Base-by-base conservation (phyloP, 2,888 invertebrate genomes). In the Eurois occulta region DNA sequence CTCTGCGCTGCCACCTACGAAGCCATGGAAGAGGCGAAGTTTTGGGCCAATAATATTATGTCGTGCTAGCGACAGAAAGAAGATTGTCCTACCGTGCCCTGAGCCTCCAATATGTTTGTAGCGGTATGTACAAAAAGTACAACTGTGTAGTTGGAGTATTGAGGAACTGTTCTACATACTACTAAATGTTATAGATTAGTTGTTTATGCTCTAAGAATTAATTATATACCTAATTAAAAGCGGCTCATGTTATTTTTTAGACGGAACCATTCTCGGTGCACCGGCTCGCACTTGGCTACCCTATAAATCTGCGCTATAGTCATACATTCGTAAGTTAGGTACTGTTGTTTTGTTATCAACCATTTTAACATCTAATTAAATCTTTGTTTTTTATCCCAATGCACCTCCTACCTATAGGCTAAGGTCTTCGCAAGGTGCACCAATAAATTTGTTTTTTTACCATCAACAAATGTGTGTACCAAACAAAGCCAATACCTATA, bases 401-500 rank as follows among this genome's bases (percentile, higher is more conserved):
- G 16, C 28, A 32, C 1, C 18, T 10, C 21, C 21, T 21, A 62
- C 5, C 5, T 21, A 16, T 16, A n/a, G 16, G 16, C 13, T 28
- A 58, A 28, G 7, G 28, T 28, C 21, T 55, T 55, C 21, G 60
- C 21, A n/a, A n/a, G 32, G n/a, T 41, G 21, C 24, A 75, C 18
- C 41, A 73, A 52, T 75, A 41, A 18, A n/a, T 64, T n/a, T 18
- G n/a, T 52, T 55, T 52, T 32, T 28, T 28, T n/a, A 72, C 2
- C 21, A 48, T 38, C 24, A 38, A 0, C 7, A 55, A 38, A 67
- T 43, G 55, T 70, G 21, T 74, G 60, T 58, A 46, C 24, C 65
- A 80, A 69, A 74, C 52, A 68, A 62, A 78, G 67, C 70, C 78
- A 78, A 78, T 72, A 60, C 60, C 11, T 13, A 8, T 16, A n/a